These are phyloP conservation scores for Ceratothoa steindachneri DNA, from an alignment of 2,888 invertebrate species.

Conservation along the genomic window DNA sequence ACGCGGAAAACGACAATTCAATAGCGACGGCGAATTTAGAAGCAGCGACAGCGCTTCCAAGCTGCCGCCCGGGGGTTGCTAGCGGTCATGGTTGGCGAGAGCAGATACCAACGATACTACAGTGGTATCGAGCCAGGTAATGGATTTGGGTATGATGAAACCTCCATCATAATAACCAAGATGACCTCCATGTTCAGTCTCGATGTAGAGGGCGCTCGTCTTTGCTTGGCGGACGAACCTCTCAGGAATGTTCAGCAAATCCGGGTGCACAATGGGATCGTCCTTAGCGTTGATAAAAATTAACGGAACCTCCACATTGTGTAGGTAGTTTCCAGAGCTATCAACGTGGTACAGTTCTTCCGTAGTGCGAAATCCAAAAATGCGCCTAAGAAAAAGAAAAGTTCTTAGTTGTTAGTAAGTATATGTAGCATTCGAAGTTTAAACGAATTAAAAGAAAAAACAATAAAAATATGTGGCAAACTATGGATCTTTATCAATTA, in stretches of 20 bases:
- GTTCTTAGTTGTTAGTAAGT: too few relatives aligned
- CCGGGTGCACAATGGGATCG: constrained; percentile 84
- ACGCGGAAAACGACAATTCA: too few relatives aligned
- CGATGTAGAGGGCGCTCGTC: constrained; percentile 68
- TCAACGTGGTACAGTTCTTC: constrained; percentile 79
- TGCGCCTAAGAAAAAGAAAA: constrained; percentile 61
- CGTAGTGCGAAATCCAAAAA: constrained; percentile 72
- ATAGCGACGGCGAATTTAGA: too few relatives aligned
- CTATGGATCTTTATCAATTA: too few relatives aligned
- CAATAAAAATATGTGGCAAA: too few relatives aligned
- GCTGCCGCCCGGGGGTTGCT: too few relatives aligned
- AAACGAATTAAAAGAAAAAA: too few relatives aligned
- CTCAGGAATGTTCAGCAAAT: constrained; percentile 61
- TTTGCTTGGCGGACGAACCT: constrained; percentile 54
- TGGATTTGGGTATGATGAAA: constrained; percentile 70
- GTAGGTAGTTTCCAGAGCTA: constrained; percentile 74
- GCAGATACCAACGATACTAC: constrained; percentile 70
- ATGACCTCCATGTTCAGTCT: constrained; percentile 87
- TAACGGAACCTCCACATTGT: constrained; percentile 77
- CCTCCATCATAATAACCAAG: constrained; percentile 92
- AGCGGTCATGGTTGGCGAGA: constrained; percentile 49
- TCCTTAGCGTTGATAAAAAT: constrained; percentile 85
- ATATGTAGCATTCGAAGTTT: too few relatives aligned
- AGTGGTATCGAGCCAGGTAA: constrained; percentile 88
- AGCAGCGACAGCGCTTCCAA: too few relatives aligned